Evolutionary conservation across 2,888 invertebrate species (phyloP), one percentile per base, ranked within the genome.

Genomic region (Archips crataeganus): DNA sequence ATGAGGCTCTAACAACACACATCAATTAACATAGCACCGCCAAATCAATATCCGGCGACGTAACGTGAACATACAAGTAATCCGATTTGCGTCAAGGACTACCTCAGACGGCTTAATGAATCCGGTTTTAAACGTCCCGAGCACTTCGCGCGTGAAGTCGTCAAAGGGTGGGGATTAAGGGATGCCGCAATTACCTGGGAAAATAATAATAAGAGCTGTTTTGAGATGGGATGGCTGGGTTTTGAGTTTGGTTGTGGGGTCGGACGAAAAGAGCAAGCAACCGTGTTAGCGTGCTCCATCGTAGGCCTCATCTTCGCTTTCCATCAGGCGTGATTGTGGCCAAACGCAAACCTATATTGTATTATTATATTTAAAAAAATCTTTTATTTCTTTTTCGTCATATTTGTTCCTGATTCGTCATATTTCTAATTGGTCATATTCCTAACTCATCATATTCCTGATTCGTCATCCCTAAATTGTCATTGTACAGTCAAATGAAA

Each of bases 21-120:
- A 57, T 57, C 57, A 57, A 57, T 57, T 57, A 57, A 57, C 32
- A 32, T 57, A 11, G 11, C 23, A 11, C 32, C 57, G 57, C 32
- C 57, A 57, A 57, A 57, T 57, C 57, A 57, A 57, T 57, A 57
- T 32, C 32, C 57, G 32, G 57, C 32, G 11, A 32, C 57, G 57
- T 32, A 32, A 57, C 57, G 32, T 32, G 4, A 62, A 45, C 42
- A 10, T 5, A 23, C 61, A 11, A 8, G 63, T 65, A 65, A 65
- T 65, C 65, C 36, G 65, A 65, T 65, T 62, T 62, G 62, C n/a
- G 65, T 9, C 10, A 39, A 65, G 15, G 49, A 51, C 65, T 65
- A 47, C 11, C 63, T 47, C 49, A 65, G 51, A 65, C 49, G 51
- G 47, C 65, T 65, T 51, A 65, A 51, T 65, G 64, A 65, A 65